Base-by-base conservation (phyloP, 2,888 invertebrate species). In the Eupithecia insigniata region DNA sequence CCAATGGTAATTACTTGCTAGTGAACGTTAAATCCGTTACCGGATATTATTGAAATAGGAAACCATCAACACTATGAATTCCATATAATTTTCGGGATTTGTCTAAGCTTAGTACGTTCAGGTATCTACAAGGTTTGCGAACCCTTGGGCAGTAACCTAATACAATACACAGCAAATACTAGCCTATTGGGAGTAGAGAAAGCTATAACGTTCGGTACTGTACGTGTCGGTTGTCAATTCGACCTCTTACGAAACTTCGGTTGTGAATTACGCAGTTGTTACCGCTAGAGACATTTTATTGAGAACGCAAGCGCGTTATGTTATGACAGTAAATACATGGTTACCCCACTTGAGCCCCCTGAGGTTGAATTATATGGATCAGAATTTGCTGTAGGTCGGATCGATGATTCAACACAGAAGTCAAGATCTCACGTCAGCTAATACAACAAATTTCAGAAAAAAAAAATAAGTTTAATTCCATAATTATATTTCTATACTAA, bases 191-290 rank as follows among this genome's bases (percentile, higher is more conserved):
- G 32, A 61, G 32, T 32, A 61, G 81, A 82, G 87, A 87, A 87
- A 86, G 85, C 78, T 77, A 76, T 74, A 75, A 78, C 71, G 71
- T 79, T 75, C 77, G 51, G 4, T 22, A 46, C 22, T 51, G 78
- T 78, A 79, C 77, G 76, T 78, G 79, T 74, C 73, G 77, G 76
- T 78, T 78, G 74, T 81, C 79, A 80, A 81, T 81, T 79, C 77
- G 79, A 71, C 67, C 78, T 81, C 79, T 86, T 83, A 83, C 82
- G 84, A 84, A 84, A 84, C 83, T 78, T 68, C 75, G 60, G 77
- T 72, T 65, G 76, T 66, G 76, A 75, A 80, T 85, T 83, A 83
- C 81, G 80, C 80, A 69, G 73, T 60, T 73, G 32, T 51, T 51
- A 64, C 71, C 69, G 71, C 72, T 72, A 69, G 32, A 61, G 64